These are phyloP conservation scores for Cotesia chilonis DNA, from an alignment of 1,140 invertebrate genomes.

Conservation along the genomic window DNA sequence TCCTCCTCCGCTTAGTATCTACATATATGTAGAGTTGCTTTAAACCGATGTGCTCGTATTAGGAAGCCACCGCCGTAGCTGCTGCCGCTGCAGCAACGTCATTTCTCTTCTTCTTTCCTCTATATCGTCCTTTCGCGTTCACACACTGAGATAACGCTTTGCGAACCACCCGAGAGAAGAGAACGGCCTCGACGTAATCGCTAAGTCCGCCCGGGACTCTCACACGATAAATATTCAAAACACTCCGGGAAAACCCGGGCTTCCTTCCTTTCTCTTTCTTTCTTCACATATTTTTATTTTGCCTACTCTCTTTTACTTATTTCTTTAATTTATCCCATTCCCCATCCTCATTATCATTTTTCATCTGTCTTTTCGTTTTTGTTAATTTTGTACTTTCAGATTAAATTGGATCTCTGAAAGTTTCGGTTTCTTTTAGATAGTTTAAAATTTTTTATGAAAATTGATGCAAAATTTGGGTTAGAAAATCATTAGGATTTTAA, in stretches of 20 bases:
- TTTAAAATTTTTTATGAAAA: too few species aligned
- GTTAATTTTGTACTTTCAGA: too few species aligned
- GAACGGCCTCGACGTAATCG: conserved; percentile 17
- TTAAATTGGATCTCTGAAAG: too few species aligned
- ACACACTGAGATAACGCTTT: conserved; percentile 17
- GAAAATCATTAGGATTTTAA: too few species aligned
- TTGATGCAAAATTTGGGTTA: too few species aligned
- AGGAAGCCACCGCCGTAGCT: conserved; percentile 25
- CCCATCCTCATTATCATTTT: not conserved
- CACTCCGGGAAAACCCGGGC: conserved; percentile 23
- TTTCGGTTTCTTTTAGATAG: too few species aligned
- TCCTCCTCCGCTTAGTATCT: conserved; percentile 53
- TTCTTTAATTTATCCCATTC: not conserved
- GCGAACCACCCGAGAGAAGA: not conserved
- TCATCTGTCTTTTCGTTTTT: too few species aligned
- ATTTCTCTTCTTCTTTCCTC: conserved; percentile 1
- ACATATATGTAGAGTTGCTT: conserved; percentile 47
- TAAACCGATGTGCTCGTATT: conserved; percentile 61
- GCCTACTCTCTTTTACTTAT: not conserved
- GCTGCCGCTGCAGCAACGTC: conserved; percentile 7
- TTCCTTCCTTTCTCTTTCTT: conserved; percentile 16
- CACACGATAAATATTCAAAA: conserved; percentile 36
- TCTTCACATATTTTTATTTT: not conserved
- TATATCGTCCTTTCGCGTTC: not conserved
- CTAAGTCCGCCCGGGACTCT: conserved; percentile 24